Conservation (phyloP, 1,140 invertebrate species). For the Drosophila parvula region DNA sequence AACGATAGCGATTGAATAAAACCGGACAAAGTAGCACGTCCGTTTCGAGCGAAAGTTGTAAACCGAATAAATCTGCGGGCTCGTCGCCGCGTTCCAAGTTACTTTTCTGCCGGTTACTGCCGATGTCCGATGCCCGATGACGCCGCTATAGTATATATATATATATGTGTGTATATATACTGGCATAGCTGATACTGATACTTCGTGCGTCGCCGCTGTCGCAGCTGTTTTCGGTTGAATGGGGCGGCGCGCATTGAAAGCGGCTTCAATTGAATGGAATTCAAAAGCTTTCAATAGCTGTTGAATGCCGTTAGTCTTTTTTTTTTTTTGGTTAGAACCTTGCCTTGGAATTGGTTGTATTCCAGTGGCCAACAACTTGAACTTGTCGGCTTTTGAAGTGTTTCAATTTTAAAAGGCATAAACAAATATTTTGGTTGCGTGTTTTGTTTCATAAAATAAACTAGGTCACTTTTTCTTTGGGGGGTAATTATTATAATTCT, state of each 20-base stretch:
- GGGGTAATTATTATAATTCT: neutral
- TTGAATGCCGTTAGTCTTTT: constrained; percentile 51
- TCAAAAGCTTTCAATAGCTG: constrained; percentile 66
- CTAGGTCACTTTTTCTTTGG: neutral
- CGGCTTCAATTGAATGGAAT: constrained; percentile 42
- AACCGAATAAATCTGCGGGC: constrained; percentile 74
- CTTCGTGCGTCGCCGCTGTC: constrained; percentile 33
- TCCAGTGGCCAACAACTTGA: constrained; percentile 56
- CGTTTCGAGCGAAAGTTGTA: constrained; percentile 72
- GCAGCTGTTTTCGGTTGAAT: constrained; percentile 72
- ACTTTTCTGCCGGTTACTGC: constrained; percentile 48
- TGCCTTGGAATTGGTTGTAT: constrained; percentile 28
- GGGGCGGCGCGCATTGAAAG: constrained; percentile 51
- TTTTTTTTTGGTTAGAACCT: neutral
- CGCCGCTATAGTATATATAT: constrained; percentile 13
- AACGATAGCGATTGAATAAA: constrained; percentile 10
- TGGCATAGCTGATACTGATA: constrained; percentile 11
- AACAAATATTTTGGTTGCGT: constrained; percentile 7
- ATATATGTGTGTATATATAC: constrained; percentile 6
- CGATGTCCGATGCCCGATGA: constrained; percentile 22
- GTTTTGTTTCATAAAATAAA: neutral
- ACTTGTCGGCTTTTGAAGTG: constrained; percentile 24
- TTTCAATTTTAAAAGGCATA: neutral
- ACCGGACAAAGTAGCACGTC: constrained; percentile 60
- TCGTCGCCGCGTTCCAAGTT: constrained; percentile 59